Conservation (phyloP, 2,797 vertebrate genomes). For the Hephaestus fuliginosus region DNA sequence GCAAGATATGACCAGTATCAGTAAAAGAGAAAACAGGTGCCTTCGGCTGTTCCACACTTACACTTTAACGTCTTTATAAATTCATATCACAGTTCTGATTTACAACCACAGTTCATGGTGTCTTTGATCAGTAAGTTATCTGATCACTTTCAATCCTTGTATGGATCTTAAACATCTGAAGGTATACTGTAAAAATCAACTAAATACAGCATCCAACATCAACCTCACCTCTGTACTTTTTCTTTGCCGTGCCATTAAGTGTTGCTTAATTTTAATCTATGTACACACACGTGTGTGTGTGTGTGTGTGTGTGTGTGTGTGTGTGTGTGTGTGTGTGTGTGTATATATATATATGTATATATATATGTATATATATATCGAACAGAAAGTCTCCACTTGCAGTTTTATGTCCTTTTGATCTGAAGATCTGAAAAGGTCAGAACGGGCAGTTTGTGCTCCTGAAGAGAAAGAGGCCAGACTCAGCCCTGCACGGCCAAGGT, state of each 20-base stretch:
- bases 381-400: not conserved
- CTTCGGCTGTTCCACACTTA: constrained; percentile 17
- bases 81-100: not conserved
- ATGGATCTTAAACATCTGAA: not conserved
- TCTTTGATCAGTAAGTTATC: not conserved
- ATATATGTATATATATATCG: not conserved
- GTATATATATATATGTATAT: too few species aligned
- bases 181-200: not conserved
- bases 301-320: too few species aligned
- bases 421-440: constrained; percentile 18
- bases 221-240: not conserved
- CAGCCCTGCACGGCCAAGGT: not conserved
- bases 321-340: too few species aligned
- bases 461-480: constrained; percentile 12
- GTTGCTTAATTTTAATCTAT: not conserved
- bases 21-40: not conserved
- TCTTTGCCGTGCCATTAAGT: not conserved
- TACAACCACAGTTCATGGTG: not conserved
- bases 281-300: too few species aligned
- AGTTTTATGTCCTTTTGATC: constrained; percentile 12
- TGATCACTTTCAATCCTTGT: not conserved
- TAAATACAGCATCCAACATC: not conserved
- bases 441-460: not conserved
- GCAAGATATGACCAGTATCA: not conserved
- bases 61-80: not conserved